Base-by-base conservation (phyloP, 1,140 invertebrate species). In the Pseudomyrmex cubaensis region DNA sequence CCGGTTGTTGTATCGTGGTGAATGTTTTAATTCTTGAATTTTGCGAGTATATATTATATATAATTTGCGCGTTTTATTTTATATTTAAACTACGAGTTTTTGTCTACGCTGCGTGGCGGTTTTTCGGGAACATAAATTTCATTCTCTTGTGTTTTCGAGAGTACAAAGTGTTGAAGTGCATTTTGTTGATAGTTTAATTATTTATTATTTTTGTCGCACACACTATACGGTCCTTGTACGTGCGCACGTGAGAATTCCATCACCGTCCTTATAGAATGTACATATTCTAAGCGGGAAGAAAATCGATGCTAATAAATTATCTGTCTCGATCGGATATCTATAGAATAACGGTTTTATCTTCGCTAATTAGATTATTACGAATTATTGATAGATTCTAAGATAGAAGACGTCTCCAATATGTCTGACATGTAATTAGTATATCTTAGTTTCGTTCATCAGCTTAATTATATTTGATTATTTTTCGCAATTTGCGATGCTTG, bases 61-160 rank as follows among this genome's bases (percentile, higher is more conserved):
- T 44, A 70, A 80, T 61, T 70, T 8, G n/a, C n/a, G 48, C 8
- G 69, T 78, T 59, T 80, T 50, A 62, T 35, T 77, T 57, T 8
- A 1, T 22, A 12, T 74, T 20, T 52, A 35, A 70, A 70, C 20
- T 25, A 15, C 9, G 25, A 56, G 15, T 25, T 15, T 22, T 35
- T 17, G 35, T 10, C 25, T n/a, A 15, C 15, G 15, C 35, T n/a
- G 2, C 9, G 2, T 56, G 63, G 8, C 17, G 13, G 8, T 66
- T 5, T 35, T 35, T 13, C 22, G n/a, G 12, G 10, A 25, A 13
- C 25, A 1, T 63, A 25, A 52, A 63, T 63, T 75, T 54, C 35
- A 67, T 46, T n/a, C 20, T 77, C 25, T 56, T 54, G 25, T 9
- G n/a, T 54, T 76, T 54, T 66, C 66, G 22, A n/a, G n/a, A 44